phyloP scores from a whole-genome alignment of 2,113 vertebrate species.

The Porphyrio hochstetteri region DNA sequence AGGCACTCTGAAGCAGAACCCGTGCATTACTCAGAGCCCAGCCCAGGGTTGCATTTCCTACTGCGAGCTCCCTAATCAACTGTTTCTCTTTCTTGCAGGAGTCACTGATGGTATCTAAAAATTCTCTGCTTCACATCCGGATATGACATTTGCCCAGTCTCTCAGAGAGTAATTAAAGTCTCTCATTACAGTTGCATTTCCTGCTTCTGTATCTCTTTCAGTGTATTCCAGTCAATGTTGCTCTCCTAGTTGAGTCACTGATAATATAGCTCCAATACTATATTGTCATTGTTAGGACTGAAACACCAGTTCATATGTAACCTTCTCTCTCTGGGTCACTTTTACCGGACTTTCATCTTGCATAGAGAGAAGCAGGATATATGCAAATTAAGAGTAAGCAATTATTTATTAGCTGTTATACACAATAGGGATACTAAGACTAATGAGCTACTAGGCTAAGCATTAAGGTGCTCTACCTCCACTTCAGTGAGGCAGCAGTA shows the following conservation, averaged over 20 bases:
- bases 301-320: neutral
- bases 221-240: neutral
- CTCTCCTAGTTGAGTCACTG: neutral
- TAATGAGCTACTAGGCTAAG: neutral
- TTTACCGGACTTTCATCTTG: neutral
- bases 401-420: neutral
- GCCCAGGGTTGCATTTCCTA: neutral
- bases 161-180: conserved; percentile 25
- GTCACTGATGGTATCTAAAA: conserved; percentile 28
- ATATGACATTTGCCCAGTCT: neutral
- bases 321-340: neutral
- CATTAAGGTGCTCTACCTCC: neutral
- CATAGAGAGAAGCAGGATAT: neutral
- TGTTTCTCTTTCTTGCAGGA: neutral
- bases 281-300: neutral
- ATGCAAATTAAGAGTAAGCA: neutral
- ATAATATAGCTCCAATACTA: neutral
- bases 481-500: neutral
- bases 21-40: neutral
- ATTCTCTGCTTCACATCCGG: neutral
- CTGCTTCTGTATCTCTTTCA: conserved; percentile 2
- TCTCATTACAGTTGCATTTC: conserved; percentile 19
- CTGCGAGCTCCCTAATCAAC: neutral
- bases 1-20: neutral
- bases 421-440: neutral